Conservation (phyloP, 2,113 vertebrate species). For the Ptilorrhoa leucosticta region DNA sequence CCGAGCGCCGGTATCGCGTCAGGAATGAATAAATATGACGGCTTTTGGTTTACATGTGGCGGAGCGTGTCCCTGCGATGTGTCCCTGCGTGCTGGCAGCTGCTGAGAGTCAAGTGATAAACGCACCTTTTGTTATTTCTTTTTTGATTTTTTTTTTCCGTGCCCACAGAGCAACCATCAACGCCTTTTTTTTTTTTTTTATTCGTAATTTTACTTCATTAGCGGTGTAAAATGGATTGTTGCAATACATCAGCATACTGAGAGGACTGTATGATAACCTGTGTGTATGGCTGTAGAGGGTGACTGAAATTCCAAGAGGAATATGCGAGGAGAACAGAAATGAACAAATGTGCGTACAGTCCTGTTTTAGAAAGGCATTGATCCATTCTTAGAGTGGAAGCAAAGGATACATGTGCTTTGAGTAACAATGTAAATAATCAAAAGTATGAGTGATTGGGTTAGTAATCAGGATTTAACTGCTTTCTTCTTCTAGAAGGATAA, state of each 20-base stretch:
- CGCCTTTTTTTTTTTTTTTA: background rate
- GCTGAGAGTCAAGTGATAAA: background rate
- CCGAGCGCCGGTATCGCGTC: background rate
- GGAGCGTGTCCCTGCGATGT: background rate
- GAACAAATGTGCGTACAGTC: background rate
- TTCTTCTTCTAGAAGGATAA: background rate
- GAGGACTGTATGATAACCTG: background rate
- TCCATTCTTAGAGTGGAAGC: background rate
- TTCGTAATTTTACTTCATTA: background rate
- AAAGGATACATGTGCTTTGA: background rate
- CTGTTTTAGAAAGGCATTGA: background rate
- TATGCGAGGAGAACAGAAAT: background rate
- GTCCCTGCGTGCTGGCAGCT: background rate
- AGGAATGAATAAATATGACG: background rate
- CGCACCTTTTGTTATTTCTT: background rate
- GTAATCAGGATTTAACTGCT: background rate
- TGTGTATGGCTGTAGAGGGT: background rate
- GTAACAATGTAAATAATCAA: background rate
- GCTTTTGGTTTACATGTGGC: background rate
- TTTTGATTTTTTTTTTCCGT: background rate
- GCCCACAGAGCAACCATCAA: background rate
- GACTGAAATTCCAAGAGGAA: conserved; percentile 1
- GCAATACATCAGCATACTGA: background rate
- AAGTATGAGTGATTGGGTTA: background rate
- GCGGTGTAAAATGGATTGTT: conserved; percentile 4